Conservation (phyloP, 1,140 invertebrate genomes). For the Lepidostoma basale region DNA sequence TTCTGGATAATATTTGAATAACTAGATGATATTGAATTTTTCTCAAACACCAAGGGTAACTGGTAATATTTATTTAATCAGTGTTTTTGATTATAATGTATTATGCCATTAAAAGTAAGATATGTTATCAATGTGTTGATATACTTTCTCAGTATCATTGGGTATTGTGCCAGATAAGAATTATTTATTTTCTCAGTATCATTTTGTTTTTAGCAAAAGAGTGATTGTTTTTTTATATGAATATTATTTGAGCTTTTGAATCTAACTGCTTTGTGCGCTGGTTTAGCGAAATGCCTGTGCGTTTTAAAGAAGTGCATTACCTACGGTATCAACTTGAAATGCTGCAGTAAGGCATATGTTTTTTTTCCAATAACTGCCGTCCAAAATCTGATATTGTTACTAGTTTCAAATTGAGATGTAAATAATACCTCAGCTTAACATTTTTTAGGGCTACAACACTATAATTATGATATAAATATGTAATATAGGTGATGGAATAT, state of each 20-base stretch:
- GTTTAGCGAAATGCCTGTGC: background rate
- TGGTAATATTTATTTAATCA: background rate
- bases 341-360: background rate
- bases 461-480: no score
- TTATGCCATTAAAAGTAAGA: background rate
- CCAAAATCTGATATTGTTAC: no score
- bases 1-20: no score
- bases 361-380: background rate
- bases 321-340: background rate
- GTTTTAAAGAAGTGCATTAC: background rate
- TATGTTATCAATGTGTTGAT: slow-evolving; percentile 4
- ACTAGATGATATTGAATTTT: no score
- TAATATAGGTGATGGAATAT: no score
- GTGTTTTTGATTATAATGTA: background rate
- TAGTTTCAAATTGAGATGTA: no score
- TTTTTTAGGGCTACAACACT: no score
- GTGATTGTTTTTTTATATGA: background rate
- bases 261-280: background rate
- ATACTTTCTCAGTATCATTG: background rate
- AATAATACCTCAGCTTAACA: no score
- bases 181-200: background rate
- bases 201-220: background rate
- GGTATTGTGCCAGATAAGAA: background rate
- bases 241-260: background rate
- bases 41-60: background rate